phyloP scores from a whole-genome alignment of 2,888 invertebrate genomes.

The Hylaea fasciaria region DNA sequence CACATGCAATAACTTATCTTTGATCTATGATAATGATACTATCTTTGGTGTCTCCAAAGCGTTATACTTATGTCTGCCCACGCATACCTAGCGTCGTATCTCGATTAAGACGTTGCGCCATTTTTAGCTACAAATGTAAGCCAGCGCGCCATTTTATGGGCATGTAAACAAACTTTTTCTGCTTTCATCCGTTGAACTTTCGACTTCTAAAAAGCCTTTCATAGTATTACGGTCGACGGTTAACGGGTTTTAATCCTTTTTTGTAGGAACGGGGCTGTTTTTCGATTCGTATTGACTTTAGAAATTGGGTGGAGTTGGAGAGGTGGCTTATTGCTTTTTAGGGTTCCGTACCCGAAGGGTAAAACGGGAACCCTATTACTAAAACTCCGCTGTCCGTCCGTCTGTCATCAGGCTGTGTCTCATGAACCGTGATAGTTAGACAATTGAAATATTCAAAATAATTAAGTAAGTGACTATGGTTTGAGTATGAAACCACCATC shows the following conservation, averaged over 20 bases:
- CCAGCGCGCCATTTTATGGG: slow-evolving; percentile 28
- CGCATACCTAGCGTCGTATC: background rate
- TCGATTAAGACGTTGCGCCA: slow-evolving; percentile 2
- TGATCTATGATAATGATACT: background rate
- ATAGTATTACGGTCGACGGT: slow-evolving; percentile 29
- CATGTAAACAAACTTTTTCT: slow-evolving; percentile 43
- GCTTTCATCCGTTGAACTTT: slow-evolving; percentile 33
- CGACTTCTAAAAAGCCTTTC: slow-evolving; percentile 33
- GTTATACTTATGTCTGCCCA: background rate
- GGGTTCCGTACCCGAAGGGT: no score
- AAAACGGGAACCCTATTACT: no score
- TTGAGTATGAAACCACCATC: no score
- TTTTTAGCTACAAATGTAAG: slow-evolving; percentile 16
- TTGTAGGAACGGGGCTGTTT: slow-evolving; percentile 22
- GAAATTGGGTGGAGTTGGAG: slow-evolving; percentile 9
- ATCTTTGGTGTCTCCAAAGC: no score
- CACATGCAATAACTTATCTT: background rate
- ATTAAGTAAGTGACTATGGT: no score
- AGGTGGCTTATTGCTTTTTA: background rate
- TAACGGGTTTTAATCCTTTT: slow-evolving; percentile 27
- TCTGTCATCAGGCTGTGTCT: no score
- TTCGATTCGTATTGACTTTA: slow-evolving; percentile 28
- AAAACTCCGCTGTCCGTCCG: no score
- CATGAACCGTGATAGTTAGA: no score
- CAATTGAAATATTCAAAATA: no score